Percentiles rank a stretch among this genome's conserved stretches.
These are phyloP conservation scores for Otolemur crassicaudatus DNA, from an alignment of 2,797 vertebrate genomes.

Conservation along the genomic window DNA sequence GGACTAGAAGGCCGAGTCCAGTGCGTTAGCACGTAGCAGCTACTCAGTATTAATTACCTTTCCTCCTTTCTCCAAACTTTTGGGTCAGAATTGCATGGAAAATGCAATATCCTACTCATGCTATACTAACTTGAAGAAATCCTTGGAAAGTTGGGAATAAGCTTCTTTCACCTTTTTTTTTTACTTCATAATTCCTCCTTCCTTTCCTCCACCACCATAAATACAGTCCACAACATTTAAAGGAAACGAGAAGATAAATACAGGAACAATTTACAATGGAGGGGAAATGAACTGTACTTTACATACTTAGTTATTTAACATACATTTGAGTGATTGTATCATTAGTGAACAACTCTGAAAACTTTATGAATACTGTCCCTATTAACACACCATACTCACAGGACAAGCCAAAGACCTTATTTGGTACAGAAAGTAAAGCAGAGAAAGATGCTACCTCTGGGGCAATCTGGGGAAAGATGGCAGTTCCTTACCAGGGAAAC, in stretches of 20 bases:
- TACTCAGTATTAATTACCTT: background rate
- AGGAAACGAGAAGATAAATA: constrained; percentile 10
- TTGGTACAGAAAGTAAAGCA: background rate
- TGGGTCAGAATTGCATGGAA: constrained; percentile 28
- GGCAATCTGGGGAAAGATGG: background rate
- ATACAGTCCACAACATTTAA: background rate
- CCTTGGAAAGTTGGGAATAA: background rate
- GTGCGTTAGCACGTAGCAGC: background rate
- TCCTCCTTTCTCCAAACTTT: constrained; percentile 14
- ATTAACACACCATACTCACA: background rate
- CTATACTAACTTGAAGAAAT: constrained; percentile 35
- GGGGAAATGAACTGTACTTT: background rate
- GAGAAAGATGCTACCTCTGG: background rate
- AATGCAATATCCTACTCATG: background rate
- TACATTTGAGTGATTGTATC: background rate
- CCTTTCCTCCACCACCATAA: background rate
- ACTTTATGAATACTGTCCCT: background rate
- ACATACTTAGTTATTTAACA: background rate
- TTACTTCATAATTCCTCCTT: background rate
- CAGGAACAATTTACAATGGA: background rate
- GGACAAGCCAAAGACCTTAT: background rate
- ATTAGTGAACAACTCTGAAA: background rate
- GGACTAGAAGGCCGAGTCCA: background rate
- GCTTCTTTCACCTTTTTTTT: background rate
- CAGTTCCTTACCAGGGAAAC: background rate